A percentile compares a stretch with the other conserved stretches of the same genome.
phyloP scores from a whole-genome alignment of 2,797 vertebrate genomes.

The Aldrovandia affinis region DNA sequence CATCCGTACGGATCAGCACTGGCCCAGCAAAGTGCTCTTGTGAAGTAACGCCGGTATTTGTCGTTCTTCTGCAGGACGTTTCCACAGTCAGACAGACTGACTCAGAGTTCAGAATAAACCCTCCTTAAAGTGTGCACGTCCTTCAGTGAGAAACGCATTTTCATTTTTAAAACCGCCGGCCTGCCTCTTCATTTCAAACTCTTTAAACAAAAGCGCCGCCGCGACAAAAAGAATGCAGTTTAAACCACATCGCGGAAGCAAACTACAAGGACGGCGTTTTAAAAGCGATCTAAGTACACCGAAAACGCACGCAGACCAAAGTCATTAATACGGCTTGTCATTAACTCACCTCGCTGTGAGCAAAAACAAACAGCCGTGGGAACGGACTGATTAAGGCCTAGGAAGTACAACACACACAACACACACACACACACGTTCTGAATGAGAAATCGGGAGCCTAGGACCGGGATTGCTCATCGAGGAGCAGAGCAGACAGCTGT shows the following conservation, averaged over 20 bases:
- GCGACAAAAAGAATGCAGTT: background rate
- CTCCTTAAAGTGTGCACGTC: too few relatives aligned
- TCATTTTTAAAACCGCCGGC: too few relatives aligned
- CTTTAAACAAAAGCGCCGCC: background rate
- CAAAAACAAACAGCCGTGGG: background rate
- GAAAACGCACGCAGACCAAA: background rate
- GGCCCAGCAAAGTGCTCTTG: too few relatives aligned
- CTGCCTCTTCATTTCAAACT: background rate
- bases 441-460: slow-evolving; percentile 39
- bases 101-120: too few relatives aligned
- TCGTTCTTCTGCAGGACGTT: too few relatives aligned
- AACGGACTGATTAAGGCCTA: background rate
- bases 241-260: background rate
- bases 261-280: background rate
- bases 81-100: too few relatives aligned
- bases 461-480: too few relatives aligned
- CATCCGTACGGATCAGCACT: too few relatives aligned
- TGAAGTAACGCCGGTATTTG: too few relatives aligned
- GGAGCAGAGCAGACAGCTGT: background rate
- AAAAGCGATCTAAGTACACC: background rate
- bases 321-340: background rate
- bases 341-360: background rate
- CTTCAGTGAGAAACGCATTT: too few relatives aligned
- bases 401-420: slow-evolving; percentile 33
- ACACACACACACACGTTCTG: slow-evolving; percentile 38